phyloP scores from a whole-genome alignment of 2,113 vertebrate genomes.

The Nannobrachium achirus region DNA sequence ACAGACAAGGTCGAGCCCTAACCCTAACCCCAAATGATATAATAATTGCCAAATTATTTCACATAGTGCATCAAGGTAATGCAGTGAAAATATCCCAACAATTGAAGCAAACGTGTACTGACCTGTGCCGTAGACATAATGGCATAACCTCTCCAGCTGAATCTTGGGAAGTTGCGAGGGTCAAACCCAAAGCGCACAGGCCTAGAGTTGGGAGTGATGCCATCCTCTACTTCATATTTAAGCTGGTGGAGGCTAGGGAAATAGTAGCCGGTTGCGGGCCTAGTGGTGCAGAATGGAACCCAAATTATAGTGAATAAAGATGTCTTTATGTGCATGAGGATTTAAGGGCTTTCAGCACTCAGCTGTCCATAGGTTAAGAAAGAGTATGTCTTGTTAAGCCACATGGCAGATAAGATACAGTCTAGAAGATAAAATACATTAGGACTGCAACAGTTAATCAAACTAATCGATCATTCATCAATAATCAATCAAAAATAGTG shows the following conservation, averaged over 20 bases:
- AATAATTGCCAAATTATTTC: neutral
- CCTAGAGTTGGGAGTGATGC: conserved; percentile 78
- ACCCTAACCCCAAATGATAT: neutral
- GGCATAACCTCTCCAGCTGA: conserved; percentile 93
- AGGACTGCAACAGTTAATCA: too few relatives aligned
- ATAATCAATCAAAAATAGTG: too few relatives aligned
- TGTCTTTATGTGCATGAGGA: neutral
- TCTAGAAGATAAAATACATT: too few relatives aligned
- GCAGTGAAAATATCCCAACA: neutral
- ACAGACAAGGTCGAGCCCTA: neutral
- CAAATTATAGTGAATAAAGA: neutral
- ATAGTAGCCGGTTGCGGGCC: conserved; percentile 84
- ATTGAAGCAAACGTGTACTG: conserved; percentile 31
- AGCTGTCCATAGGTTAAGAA: too few relatives aligned
- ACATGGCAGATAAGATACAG: too few relatives aligned
- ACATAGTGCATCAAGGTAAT: neutral
- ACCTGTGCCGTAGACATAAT: conserved; percentile 88
- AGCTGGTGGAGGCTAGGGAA: conserved; percentile 91
- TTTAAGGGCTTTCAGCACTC: neutral
- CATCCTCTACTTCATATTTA: conserved; percentile 91
- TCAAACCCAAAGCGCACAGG: conserved; percentile 86
- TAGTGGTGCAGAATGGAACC: conserved; percentile 41
- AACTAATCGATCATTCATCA: too few relatives aligned
- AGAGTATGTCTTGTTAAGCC: too few relatives aligned
- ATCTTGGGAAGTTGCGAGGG: conserved; percentile 84